Evolutionary conservation across 2,888 invertebrate species (phyloP), one percentile per base, ranked within the genome.

Genomic region (Nasonovia ribisnigri): DNA sequence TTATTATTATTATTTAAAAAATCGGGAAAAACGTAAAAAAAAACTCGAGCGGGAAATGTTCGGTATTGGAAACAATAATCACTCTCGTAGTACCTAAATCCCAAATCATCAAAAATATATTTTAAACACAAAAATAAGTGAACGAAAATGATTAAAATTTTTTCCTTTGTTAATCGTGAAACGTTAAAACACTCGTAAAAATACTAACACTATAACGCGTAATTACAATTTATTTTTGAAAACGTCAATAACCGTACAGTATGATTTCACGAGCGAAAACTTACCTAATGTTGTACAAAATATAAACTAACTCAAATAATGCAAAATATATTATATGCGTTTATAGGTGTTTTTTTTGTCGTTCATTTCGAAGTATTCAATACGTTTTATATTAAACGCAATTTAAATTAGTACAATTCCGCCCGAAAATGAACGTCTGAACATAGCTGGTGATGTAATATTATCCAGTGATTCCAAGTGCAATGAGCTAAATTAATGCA

Each of bases 1-100:
- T 91, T 77, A 36, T 77, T 16, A 77, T 77, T 77, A 77, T n/a
- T 67, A 67, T 67, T 67, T 77, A 36, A 77, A 36, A 36, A 77
- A 77, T 77, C 48, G 24, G 51, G 26, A 48, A 67, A 77, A 90
- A 60, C 24, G 46, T 3, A 67, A 29, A 36, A 88, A 90, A 46
- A 42, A 54, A 88, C 51, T 36, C 60, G 16, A 20, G 13, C 29
- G 60, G 43, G n/a, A 90, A 67, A 67, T 46, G 46, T 46, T 60
- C 29, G 20, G 20, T 11, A n/a, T 29, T 0, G 29, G 60, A 89
- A 54, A 57, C 60, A 29, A 57, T 46, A 29, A 57, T 46, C 43
- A 60, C 42, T 57, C 10, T 1, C 90, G n/a, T n/a, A 46, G n/a
- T 90, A 54, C 54, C 54, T 54, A 20, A 60, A 67, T 67, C 67